Evolutionary conservation across 2,797 vertebrate genomes (phyloP), one percentile per base, ranked within the genome.

Genomic region (Phoxinus dragarum): DNA sequence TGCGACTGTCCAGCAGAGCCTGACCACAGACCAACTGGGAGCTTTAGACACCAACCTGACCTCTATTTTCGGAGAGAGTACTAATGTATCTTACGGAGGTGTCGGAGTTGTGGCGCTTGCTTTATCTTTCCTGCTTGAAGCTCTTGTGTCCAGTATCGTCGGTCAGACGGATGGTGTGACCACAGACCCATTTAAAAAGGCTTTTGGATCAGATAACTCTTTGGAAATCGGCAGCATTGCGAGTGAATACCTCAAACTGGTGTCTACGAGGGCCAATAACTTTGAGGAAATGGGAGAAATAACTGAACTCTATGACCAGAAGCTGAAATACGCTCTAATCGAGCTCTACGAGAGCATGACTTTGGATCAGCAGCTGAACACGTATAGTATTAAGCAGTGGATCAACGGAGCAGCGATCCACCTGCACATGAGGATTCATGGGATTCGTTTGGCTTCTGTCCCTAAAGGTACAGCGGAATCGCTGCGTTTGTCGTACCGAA

Each of bases 331-430:
- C 7, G 86, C 88, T 77, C 81, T 92, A 9, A 86, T 88, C 27
- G 66, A 92, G 49, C 87, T 86, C 31, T 90, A 87, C 4, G 83
- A 88, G 31, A 86, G 75, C 66, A 88, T 92, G 88, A 88, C 86
- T 31, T 38, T 89, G 11, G 87, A 90, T n/a, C 74, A 78, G 7
- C 74, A 73, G 7, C 47, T 91, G 27, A 88, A 47, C 82, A 89
- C 90, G 0, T 75, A 61, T 16, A 81, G 72, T 1, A 36, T 92
- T 6, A 92, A 92, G 74, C 90, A 89, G 38, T 92, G 90, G 91
- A 84, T 92, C 42, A 92, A 91, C 3, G 91, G 91, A 34, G 90
- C 90, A 1, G 91, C 88, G 7, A 69, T 92, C 40, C 91, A 91
- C 81, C 84, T 91, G 68, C 91, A 92, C 77, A 85, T 92, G 80